phyloP scores from a whole-genome alignment of 2,888 invertebrate genomes.

The Diarsia brunnea region DNA sequence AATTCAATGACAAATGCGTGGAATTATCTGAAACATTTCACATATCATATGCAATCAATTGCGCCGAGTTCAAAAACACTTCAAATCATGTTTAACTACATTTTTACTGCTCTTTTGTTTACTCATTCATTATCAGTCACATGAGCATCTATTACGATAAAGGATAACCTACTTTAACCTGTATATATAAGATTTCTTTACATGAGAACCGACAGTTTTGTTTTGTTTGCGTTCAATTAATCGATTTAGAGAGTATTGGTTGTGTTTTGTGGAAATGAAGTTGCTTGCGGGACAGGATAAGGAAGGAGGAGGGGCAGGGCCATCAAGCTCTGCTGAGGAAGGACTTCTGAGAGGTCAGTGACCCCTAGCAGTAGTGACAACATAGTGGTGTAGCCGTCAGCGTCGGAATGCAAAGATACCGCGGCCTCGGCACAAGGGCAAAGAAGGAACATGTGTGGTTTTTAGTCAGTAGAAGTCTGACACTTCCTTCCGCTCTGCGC shows the following conservation, averaged over 20 bases:
- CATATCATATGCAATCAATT: conserved; percentile 55
- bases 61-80: conserved; percentile 58
- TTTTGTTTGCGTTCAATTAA: conserved; percentile 66
- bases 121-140: conserved; percentile 82
- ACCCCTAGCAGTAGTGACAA: background rate
- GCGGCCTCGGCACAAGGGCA: no score
- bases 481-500: no score
- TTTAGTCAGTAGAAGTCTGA: no score
- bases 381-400: background rate
- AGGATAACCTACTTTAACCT: conserved; percentile 87
- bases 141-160: conserved; percentile 79
- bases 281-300: conserved; percentile 84
- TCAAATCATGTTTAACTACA: conserved; percentile 51
- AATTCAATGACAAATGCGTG: conserved; percentile 39
- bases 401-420: no score
- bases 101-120: conserved; percentile 65
- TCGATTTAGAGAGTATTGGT: conserved; percentile 59
- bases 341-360: conserved; percentile 77
- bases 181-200: conserved; percentile 85
- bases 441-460: no score
- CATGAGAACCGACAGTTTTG: conserved; percentile 74
- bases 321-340: conserved; percentile 75
- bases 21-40: conserved; percentile 34
- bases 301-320: conserved; percentile 79
- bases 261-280: conserved; percentile 76